Evolutionary conservation across 2,888 invertebrate species (phyloP).

Genomic region (Caenorhabditis imperialis): DNA sequence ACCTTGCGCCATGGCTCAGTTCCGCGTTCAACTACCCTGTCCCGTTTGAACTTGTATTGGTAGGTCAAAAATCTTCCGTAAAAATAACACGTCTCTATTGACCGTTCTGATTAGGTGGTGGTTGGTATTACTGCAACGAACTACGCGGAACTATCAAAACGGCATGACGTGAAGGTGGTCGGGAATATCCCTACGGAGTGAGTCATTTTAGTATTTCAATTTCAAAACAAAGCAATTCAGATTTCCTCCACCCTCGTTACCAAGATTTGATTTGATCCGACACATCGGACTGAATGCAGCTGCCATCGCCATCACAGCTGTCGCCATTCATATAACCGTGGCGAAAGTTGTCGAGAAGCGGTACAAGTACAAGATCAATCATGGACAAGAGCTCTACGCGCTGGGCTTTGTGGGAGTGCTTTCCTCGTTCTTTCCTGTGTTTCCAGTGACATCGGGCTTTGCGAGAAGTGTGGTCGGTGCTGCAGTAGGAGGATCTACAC

Average conservation of each 20-base stretch:
- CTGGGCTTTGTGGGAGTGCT: conserved; percentile 77
- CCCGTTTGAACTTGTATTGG: conserved; percentile 75
- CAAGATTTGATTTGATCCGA: conserved; percentile 73
- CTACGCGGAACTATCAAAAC: conserved; percentile 72
- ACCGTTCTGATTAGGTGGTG: conserved; percentile 63
- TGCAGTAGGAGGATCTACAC: conserved; percentile 74
- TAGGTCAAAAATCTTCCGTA: conserved; percentile 17
- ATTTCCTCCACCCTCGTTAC: conserved; percentile 74
- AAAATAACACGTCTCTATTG: conserved; percentile 27
- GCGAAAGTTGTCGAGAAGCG: conserved; percentile 76
- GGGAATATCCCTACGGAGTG: conserved; percentile 76
- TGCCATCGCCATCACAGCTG: conserved; percentile 73
- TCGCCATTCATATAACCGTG: conserved; percentile 76
- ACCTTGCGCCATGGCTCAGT: conserved; percentile 74
- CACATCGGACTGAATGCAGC: conserved; percentile 71
- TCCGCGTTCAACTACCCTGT: conserved; percentile 76
- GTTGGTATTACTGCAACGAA: conserved; percentile 77
- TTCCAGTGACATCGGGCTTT: conserved; percentile 77
- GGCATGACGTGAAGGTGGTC: conserved; percentile 73
- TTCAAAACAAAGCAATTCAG: conserved; percentile 39
- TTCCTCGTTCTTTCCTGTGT: conserved; percentile 76
- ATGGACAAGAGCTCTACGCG: conserved; percentile 76
- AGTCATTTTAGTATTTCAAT: neutral
- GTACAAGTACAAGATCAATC: conserved; percentile 75
- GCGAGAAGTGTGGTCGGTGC: conserved; percentile 75